Base-by-base conservation (phyloP, 2,888 invertebrate species). In the Protodeltote pygarga region DNA sequence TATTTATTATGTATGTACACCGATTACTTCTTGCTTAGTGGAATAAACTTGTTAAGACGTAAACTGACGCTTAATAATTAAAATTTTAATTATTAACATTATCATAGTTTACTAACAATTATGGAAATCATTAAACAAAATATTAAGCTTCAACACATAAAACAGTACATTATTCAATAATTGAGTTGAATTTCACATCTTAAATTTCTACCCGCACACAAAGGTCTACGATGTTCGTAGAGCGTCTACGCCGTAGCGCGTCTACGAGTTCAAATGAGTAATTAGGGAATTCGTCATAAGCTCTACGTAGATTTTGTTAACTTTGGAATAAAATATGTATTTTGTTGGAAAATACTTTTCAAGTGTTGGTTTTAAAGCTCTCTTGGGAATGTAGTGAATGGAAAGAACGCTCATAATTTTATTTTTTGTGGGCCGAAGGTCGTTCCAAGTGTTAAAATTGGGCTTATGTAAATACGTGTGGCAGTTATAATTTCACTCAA, bases 231-330 rank as follows among this genome's bases (percentile, higher is more conserved):
- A 61, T 19, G 24, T 20, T 41, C 42, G 40, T 49, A 58, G 58
- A 3, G 13, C 38, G 25, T 34, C 51, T 60, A 51, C 66, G 63
- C 15, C 49, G 61, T 64, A 65, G 63, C 27, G n/a, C 29, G 23
- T 27, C 55, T 65, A 50, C 52, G 49, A 40, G 44, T 61, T 41
- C 33, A 58, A 67, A 67, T 49, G 58, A 47, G 50, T 50, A 44
- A 52, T 52, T 61, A 65, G 55, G 49, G 48, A 64, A 63, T 61
- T 51, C 33, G 40, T 57, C 58, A 48, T 25, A 32, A 40, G 31
- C 39, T 9, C 38, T 44, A 40, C 24, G 42, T 47, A 51, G 24
- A 48, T 41, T 63, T 51, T 23, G 28, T 38, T 38, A 53, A 53
- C 53, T 49, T 64, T 44, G 24, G 20, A 25, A 48, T 57, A 51